A percentile compares a stretch with the other conserved stretches of the same genome.
Evolutionary conservation across 2,888 invertebrate genomes (phyloP).

Genomic region (Tromatobia lineatoria): DNA sequence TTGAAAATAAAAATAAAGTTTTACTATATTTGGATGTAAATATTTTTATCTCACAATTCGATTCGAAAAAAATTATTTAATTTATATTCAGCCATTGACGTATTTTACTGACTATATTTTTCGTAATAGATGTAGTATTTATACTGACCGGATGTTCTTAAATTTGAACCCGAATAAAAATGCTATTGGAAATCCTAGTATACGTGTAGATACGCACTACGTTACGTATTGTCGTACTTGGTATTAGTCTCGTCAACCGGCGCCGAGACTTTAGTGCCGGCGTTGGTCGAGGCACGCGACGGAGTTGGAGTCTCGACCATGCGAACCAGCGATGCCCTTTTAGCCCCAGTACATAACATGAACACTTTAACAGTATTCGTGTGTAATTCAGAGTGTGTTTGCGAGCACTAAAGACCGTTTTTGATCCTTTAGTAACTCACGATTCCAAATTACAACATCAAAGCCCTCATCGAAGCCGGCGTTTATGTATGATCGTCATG

Average conservation of each 20-base stretch:
- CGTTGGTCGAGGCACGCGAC: slow-evolving; percentile 52
- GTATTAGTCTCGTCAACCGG: slow-evolving; percentile 11
- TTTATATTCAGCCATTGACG: neutral
- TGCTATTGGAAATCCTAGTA: neutral
- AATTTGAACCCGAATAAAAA: too few relatives aligned
- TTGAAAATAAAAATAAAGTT: too few relatives aligned
- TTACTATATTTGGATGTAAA: neutral
- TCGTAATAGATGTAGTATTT: too few relatives aligned
- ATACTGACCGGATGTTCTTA: too few relatives aligned
- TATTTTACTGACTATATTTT: neutral
- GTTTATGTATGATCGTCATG: neutral
- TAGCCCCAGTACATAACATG: neutral
- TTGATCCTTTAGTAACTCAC: slow-evolving; percentile 6
- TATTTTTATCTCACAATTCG: neutral
- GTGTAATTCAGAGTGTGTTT: neutral
- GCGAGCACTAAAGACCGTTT: neutral
- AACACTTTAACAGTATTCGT: neutral
- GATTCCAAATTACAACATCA: neutral
- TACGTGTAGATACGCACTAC: slow-evolving; percentile 1
- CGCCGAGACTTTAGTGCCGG: slow-evolving; percentile 63
- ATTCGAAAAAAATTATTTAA: neutral
- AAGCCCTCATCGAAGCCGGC: neutral
- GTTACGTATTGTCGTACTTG: neutral
- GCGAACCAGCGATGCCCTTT: slow-evolving; percentile 19
- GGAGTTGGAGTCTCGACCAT: slow-evolving; percentile 39